Evolutionary conservation across 2,888 invertebrate species (phyloP), one percentile per base, ranked within the genome.

Genomic region (Sicus ferrugineus): DNA sequence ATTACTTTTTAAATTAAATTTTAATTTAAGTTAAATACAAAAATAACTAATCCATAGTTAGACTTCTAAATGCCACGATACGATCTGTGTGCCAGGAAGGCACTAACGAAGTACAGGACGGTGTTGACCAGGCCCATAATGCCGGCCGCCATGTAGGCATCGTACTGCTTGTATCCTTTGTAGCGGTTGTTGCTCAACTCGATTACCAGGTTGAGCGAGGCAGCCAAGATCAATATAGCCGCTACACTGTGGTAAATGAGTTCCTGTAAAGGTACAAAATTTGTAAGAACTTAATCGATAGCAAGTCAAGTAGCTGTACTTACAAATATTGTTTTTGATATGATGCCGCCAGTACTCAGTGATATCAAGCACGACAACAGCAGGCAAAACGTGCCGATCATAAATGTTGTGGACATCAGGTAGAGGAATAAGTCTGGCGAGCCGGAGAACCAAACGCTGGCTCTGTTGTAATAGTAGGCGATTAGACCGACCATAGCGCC

Each of bases 191-290:
- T 89, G 0, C 81, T 83, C 16, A 93, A 87, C 80, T 90, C 89
- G 56, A 93, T 88, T 16, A 94, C 80, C 42, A 94, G 87, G 1
- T 90, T 89, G 59, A 92, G 82, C 7, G 92, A 90, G 4, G 93
- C 91, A 65, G 91, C 89, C 62, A 95, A 82, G 75, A 93, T 88
- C 68, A 95, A 84, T 67, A 93, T 86, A 76, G 90, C 92, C 2
- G 91, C 94, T 70, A 93, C 85, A 7, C 90, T 88, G 77, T 95
- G 95, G 79, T 93, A 95, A 73, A 95, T 87, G 67, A 94, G 88
- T 88, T 95, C 94, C 95, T 95, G 86, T 56, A 71, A 74, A 54
- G 19, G 46, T 54, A 19, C 6, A 64, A 6, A 71, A 63, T 52
- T n/a, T n/a, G n/a, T n/a, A 48, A 48, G 3, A 50, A 28, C 14